Percentiles rank a stretch among this genome's conserved stretches.
Evolutionary conservation across 2,797 vertebrate genomes (phyloP).

Genomic region (Cirrhinus mrigala): DNA sequence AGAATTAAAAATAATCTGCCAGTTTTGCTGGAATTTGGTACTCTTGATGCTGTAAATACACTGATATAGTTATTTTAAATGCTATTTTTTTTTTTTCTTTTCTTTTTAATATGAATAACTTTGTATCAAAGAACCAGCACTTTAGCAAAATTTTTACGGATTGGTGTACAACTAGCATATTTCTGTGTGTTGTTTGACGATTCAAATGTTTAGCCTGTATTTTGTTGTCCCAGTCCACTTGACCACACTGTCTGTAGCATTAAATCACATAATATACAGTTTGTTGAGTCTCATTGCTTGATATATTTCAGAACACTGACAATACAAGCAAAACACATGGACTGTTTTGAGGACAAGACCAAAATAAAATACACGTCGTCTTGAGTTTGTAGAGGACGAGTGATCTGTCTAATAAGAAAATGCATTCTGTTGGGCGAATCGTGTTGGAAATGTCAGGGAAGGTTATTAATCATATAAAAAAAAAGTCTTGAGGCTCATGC

Average conservation of each 20-base stretch:
- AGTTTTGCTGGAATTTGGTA: not conserved
- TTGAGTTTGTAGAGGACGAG: slow-evolving; percentile 49
- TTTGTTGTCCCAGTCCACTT: not conserved
- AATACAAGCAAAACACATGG: not conserved
- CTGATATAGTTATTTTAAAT: not conserved
- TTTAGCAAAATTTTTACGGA: not conserved
- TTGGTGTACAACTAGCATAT: not conserved
- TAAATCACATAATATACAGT: not conserved
- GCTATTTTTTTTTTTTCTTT: not conserved
- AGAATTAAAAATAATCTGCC: too few species aligned
- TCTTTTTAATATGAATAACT: not conserved
- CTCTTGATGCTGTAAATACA: not conserved
- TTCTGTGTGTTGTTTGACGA: not conserved
- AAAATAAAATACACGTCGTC: slow-evolving; percentile 40
- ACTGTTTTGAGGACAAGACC: not conserved
- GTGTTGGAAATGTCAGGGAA: slow-evolving; percentile 56
- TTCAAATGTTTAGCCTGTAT: not conserved
- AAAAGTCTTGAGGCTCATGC: slow-evolving; percentile 44
- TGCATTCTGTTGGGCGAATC: slow-evolving; percentile 37
- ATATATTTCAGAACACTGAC: slow-evolving; percentile 11
- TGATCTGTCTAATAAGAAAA: slow-evolving; percentile 56
- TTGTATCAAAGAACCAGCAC: not conserved
- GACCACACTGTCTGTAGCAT: not conserved
- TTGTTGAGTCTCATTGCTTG: not conserved
- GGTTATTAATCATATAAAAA: slow-evolving; percentile 57